Evolutionary conservation across 2,888 invertebrate genomes (phyloP).

Genomic region (Synanthedon tipuliformis): DNA sequence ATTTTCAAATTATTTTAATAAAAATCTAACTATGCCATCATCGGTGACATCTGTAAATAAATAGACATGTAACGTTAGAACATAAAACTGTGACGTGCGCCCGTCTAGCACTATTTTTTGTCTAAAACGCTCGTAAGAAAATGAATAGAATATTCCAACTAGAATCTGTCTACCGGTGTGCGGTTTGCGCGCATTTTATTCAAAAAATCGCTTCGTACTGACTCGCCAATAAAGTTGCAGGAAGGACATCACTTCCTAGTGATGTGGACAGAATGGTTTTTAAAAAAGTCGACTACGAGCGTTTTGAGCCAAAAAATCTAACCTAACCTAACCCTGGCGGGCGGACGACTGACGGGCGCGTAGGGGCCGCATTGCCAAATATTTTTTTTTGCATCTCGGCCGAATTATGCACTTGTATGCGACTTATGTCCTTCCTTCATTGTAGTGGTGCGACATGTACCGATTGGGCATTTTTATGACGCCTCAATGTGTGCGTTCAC

Average conservation of each 20-base stretch:
- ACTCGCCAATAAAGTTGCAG: slow-evolving; percentile 40
- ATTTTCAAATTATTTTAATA: slow-evolving; percentile 31
- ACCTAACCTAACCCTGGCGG: slow-evolving; percentile 70
- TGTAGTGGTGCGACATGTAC: slow-evolving; percentile 69
- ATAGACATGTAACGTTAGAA: slow-evolving; percentile 26
- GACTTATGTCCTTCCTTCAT: slow-evolving; percentile 69
- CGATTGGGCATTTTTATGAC: slow-evolving; percentile 62
- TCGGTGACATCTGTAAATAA: slow-evolving; percentile 38
- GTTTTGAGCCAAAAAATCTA: slow-evolving; percentile 71
- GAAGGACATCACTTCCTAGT: slow-evolving; percentile 50
- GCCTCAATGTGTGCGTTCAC: slow-evolving; percentile 50
- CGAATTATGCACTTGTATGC: slow-evolving; percentile 72
- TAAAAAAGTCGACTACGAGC: slow-evolving; percentile 62
- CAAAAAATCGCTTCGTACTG: slow-evolving; percentile 58
- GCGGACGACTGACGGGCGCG: slow-evolving; percentile 69
- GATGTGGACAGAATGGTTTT: slow-evolving; percentile 50
- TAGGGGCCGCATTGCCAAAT: slow-evolving; percentile 71
- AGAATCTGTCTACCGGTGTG: slow-evolving; percentile 15
- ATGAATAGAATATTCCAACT: slow-evolving; percentile 10
- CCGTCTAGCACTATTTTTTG: neutral
- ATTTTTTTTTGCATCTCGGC: slow-evolving; percentile 71
- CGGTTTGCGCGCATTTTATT: slow-evolving; percentile 34
- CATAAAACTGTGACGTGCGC: slow-evolving; percentile 12
- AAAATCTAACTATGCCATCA: slow-evolving; percentile 39
- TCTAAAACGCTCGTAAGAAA: neutral